phyloP scores from a whole-genome alignment of 2,113 vertebrate genomes.

The Aphyosemion australe region DNA sequence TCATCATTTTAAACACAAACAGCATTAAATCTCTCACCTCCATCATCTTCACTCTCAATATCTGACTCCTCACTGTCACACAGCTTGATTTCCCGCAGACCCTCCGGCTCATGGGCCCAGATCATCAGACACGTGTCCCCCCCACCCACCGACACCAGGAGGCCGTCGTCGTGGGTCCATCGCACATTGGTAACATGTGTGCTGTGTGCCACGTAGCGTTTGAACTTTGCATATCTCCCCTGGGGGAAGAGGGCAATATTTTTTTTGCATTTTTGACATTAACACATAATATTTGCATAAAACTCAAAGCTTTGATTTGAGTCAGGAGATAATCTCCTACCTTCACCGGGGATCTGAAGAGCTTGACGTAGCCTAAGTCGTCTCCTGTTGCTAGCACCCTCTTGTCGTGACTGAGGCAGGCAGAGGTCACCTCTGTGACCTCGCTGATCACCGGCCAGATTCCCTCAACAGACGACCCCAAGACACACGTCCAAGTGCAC shows the following conservation, averaged over 20 bases:
- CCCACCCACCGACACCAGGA: slow-evolving; percentile 91
- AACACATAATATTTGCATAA: slow-evolving; percentile 49
- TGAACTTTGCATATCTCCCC: slow-evolving; percentile 97
- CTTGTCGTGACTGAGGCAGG: slow-evolving; percentile 89
- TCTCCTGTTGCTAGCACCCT: slow-evolving; percentile 94
- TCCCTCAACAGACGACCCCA: slow-evolving; percentile 92
- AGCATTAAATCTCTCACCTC: slow-evolving; percentile 78
- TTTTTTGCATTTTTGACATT: slow-evolving; percentile 37
- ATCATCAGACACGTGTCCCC: slow-evolving; percentile 95
- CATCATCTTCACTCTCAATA: slow-evolving; percentile 95
- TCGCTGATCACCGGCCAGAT: slow-evolving; percentile 95
- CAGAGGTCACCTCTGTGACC: slow-evolving; percentile 90
- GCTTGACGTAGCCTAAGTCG: slow-evolving; percentile 96
- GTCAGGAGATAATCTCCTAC: slow-evolving; percentile 72
- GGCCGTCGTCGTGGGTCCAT: slow-evolving; percentile 92
- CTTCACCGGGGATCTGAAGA: slow-evolving; percentile 94
- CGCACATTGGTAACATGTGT: slow-evolving; percentile 95
- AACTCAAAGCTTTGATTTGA: background rate
- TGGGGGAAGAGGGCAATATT: slow-evolving; percentile 54
- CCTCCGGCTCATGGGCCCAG: slow-evolving; percentile 91
- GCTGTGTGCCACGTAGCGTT: slow-evolving; percentile 95
- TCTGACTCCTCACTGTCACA: slow-evolving; percentile 98
- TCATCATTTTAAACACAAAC: background rate
- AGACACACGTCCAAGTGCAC: slow-evolving; percentile 95
- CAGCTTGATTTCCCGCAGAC: slow-evolving; percentile 84